Evolutionary conservation across 2,113 vertebrate genomes (phyloP).

Genomic region (Hippocampus comes): DNA sequence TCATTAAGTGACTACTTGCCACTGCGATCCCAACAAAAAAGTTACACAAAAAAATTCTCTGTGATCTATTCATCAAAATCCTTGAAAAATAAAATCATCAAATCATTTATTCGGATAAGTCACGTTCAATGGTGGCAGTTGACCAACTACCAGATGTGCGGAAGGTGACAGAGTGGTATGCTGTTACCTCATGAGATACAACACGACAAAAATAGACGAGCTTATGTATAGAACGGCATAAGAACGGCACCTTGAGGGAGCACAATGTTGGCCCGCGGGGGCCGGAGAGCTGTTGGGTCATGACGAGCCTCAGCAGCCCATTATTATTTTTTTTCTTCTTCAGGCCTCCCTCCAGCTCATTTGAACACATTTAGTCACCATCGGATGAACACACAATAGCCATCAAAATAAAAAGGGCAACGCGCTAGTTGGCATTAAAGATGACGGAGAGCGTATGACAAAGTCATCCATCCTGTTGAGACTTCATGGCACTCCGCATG

Average conservation of each 20-base stretch:
- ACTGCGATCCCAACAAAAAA: neutral
- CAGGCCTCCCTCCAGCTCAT: neutral
- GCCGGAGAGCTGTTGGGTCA: neutral
- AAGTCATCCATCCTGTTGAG: neutral
- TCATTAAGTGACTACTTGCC: neutral
- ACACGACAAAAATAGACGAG: constrained; percentile 49
- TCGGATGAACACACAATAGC: neutral
- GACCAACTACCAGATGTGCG: constrained; percentile 21
- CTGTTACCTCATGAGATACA: constrained; percentile 53
- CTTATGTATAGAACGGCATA: constrained; percentile 13
- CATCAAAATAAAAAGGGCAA: neutral
- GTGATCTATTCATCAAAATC: no score
- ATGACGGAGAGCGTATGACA: neutral
- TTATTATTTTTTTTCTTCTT: neutral
- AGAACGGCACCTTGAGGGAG: constrained; percentile 41
- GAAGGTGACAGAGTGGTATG: constrained; percentile 30
- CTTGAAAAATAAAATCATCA: no score
- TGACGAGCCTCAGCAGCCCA: neutral
- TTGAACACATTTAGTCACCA: neutral
- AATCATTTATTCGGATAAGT: neutral
- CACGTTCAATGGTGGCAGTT: constrained; percentile 6
- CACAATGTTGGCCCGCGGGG: constrained; percentile 2
- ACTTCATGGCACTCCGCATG: neutral
- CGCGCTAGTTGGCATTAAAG: neutral
- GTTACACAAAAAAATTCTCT: neutral